These are phyloP conservation scores for Lasioglossum villosulum DNA, from an alignment of 2,888 invertebrate genomes.

Conservation along the genomic window DNA sequence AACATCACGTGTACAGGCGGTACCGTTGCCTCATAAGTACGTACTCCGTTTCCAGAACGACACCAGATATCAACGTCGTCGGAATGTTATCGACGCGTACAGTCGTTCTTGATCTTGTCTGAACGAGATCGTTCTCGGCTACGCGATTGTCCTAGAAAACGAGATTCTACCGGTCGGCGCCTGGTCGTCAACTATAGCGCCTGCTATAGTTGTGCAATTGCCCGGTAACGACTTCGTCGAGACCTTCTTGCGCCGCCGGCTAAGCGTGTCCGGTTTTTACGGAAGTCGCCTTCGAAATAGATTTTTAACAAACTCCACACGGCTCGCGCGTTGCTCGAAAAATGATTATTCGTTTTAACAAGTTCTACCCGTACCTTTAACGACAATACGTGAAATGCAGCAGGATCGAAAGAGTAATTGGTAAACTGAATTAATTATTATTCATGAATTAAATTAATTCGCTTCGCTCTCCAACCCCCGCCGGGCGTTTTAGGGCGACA, in stretches of 20 bases:
- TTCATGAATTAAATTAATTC: no score
- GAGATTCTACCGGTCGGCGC: slow-evolving; percentile 69
- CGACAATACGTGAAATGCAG: background rate
- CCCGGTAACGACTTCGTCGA: slow-evolving; percentile 53
- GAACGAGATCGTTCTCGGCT: slow-evolving; percentile 54
- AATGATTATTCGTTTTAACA: background rate
- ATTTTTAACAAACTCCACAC: slow-evolving; percentile 11
- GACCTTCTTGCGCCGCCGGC: slow-evolving; percentile 27
- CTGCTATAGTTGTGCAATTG: slow-evolving; percentile 60
- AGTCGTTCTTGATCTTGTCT: slow-evolving; percentile 73
- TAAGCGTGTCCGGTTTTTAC: slow-evolving; percentile 46
- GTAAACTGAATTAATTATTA: no score
- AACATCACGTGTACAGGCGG: background rate
- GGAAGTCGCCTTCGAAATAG: slow-evolving; percentile 20
- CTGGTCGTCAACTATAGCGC: slow-evolving; percentile 24
- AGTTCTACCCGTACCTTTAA: background rate
- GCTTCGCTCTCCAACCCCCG: no score
- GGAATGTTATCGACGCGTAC: slow-evolving; percentile 68
- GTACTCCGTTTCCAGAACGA: slow-evolving; percentile 34
- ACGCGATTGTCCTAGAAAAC: slow-evolving; percentile 71
- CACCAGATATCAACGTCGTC: slow-evolving; percentile 53
- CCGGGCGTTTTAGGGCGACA: no score
- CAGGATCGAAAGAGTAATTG: background rate
- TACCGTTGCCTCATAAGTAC: slow-evolving; percentile 17
- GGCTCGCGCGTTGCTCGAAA: background rate